These are phyloP conservation scores for Astur gentilis DNA, from an alignment of 2,113 vertebrate genomes.

Conservation along the genomic window DNA sequence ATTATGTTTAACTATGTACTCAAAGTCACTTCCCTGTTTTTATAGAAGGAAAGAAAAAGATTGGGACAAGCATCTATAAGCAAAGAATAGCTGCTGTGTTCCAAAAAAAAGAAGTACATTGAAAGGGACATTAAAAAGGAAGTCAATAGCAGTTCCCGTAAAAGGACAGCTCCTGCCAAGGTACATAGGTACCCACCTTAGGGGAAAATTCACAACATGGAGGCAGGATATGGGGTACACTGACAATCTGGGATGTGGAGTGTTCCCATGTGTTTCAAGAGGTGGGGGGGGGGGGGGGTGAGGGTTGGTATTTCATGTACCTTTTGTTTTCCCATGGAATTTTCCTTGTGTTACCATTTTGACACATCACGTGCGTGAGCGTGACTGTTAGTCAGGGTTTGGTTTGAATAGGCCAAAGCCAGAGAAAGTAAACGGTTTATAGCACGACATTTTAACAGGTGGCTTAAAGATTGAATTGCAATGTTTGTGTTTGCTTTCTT, in stretches of 20 bases:
- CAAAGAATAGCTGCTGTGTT: not conserved
- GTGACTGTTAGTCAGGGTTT: not conserved
- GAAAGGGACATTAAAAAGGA: not conserved
- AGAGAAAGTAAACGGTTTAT: not conserved
- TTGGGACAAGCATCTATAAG: not conserved
- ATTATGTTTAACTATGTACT: not conserved
- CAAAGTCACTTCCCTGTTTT: not conserved
- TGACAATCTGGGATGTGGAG: not conserved
- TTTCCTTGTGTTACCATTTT: not conserved
- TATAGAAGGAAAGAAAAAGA: not conserved
- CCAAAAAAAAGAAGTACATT: not conserved
- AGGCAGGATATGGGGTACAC: not conserved
- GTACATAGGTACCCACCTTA: no score
- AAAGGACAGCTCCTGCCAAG: not conserved
- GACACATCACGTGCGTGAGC: accelerated
- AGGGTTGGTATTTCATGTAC: not conserved
- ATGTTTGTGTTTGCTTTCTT: not conserved
- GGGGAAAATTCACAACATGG: not conserved
- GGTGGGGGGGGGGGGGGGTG: no score
- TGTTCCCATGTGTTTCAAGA: not conserved
- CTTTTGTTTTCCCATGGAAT: not conserved
- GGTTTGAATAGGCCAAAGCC: not conserved
- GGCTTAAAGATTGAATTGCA: not conserved
- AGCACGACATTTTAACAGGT: not conserved
- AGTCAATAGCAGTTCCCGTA: not conserved